These are phyloP conservation scores for Ambastaia sidthimunki DNA, from an alignment of 2,797 vertebrate genomes.

Conservation along the genomic window DNA sequence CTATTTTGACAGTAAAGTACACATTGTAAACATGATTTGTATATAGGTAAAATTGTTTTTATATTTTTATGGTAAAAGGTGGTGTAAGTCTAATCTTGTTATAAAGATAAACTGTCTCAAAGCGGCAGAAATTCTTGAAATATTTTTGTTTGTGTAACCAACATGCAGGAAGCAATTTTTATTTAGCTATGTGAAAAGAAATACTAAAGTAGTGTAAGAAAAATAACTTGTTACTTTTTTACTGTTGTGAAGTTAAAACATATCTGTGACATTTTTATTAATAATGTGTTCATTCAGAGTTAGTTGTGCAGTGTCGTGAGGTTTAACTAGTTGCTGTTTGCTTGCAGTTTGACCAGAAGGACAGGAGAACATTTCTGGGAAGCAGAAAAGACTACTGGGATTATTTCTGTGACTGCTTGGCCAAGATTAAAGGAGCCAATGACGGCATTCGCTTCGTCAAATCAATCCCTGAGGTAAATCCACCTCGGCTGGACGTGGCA, in stretches of 20 bases:
- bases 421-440: constrained; percentile 93
- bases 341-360: constrained; percentile 93
- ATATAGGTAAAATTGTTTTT: no score
- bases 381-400: constrained; percentile 97
- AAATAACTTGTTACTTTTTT: no score
- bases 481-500: constrained; percentile 21
- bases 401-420: constrained; percentile 94
- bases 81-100: no score
- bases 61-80: no score
- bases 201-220: no score
- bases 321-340: constrained; percentile 20
- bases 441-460: constrained; percentile 97
- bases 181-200: neutral
- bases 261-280: neutral
- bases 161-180: neutral
- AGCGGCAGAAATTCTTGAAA: no score
- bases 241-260: no score
- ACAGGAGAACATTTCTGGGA: constrained; percentile 91
- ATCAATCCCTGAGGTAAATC: constrained; percentile 89
- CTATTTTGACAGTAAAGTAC: no score
- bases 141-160: neutral
- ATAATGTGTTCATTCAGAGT: neutral
- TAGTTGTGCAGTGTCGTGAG: neutral
- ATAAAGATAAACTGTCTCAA: no score
- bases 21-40: no score